Evolutionary conservation across 2,888 invertebrate genomes (phyloP).

Genomic region (Torymus aiolomorphi): DNA sequence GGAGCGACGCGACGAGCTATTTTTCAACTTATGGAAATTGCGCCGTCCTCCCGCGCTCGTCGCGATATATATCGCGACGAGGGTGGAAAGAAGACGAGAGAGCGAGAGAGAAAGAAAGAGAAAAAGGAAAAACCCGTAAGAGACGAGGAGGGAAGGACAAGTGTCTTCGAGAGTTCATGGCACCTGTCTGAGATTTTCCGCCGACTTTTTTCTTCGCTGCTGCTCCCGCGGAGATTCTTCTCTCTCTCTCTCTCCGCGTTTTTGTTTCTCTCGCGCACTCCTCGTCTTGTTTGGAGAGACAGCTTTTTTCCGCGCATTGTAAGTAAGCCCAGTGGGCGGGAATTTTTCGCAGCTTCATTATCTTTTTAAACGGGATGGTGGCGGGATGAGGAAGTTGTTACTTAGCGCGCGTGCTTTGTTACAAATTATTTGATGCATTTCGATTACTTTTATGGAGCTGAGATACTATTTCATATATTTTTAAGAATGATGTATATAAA

Average conservation of each 20-base stretch:
- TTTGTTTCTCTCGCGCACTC: not conserved
- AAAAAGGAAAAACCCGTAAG: too few relatives aligned
- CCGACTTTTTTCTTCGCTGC: constrained; percentile 39
- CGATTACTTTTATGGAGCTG: too few relatives aligned
- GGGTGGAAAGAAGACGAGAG: not conserved
- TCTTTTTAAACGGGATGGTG: not conserved
- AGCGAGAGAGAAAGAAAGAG: not conserved
- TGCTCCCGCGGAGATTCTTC: constrained; percentile 34
- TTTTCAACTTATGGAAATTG: constrained; percentile 73
- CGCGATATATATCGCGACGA: not conserved
- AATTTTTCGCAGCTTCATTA: not conserved
- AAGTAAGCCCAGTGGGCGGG: too few relatives aligned
- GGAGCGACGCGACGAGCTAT: constrained; percentile 64
- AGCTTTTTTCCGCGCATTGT: not conserved
- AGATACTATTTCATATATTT: too few relatives aligned
- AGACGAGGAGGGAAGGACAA: constrained; percentile 31
- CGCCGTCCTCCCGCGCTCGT: constrained; percentile 26
- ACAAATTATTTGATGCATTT: too few relatives aligned
- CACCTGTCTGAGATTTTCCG: constrained; percentile 55
- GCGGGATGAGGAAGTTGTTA: too few relatives aligned
- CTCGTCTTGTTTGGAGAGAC: not conserved
- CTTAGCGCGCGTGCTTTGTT: too few relatives aligned
- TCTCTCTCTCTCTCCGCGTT: constrained; percentile 33
- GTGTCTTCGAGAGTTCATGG: constrained; percentile 54
- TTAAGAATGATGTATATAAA: too few relatives aligned